Evolutionary conservation across 1,140 invertebrate species (phyloP), one percentile per base, ranked within the genome.

Genomic region (Lepidurus packardi): DNA sequence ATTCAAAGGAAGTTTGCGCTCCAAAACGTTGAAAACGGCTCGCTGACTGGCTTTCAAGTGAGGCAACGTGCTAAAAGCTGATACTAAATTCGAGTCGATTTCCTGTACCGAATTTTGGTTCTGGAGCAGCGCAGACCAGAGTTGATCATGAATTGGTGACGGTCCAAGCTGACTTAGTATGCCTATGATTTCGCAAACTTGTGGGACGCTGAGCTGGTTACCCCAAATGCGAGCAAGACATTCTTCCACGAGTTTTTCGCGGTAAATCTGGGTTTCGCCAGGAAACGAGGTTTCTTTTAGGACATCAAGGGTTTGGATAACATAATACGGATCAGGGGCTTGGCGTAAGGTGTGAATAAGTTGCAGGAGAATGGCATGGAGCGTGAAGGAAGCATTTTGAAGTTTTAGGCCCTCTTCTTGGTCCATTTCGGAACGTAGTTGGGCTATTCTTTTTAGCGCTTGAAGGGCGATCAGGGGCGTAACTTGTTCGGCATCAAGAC

Each of bases 21-120:
- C 90, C n/a, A 91, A 81, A 75, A 91, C 84, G 25, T 85, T 85
- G 75, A 89, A 85, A n/a, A 92, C 84, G 78, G 89, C 86, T 79
- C 86, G 87, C 81, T 87, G 88, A 82, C 90, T 91, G 78, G 85
- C 84, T 81, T 88, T 88, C 44, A 92, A 86, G 21, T 87, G 84
- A 74, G 87, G 86, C 43, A 92, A 81, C 73, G 89, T 85, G 80
- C 84, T 85, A 81, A 90, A 91, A 41, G 91, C 83, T 43, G 86
- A 80, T 5, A 88, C 83, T 76, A 92, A 85, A 84, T 90, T 90
- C 11, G 84, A 82, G 78, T 86, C 86, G 82, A 88, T 85, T 21
- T 92, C 90, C 21, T 65, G 8, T 16, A 65, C 21, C 8, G 53
- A 16, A 65, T 65, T 65, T 65, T 65, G 53, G 21, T 65, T 65